Evolutionary conservation across 2,888 invertebrate species (phyloP), one percentile per base, ranked within the genome.

Genomic region (Cloeon dipterum): DNA sequence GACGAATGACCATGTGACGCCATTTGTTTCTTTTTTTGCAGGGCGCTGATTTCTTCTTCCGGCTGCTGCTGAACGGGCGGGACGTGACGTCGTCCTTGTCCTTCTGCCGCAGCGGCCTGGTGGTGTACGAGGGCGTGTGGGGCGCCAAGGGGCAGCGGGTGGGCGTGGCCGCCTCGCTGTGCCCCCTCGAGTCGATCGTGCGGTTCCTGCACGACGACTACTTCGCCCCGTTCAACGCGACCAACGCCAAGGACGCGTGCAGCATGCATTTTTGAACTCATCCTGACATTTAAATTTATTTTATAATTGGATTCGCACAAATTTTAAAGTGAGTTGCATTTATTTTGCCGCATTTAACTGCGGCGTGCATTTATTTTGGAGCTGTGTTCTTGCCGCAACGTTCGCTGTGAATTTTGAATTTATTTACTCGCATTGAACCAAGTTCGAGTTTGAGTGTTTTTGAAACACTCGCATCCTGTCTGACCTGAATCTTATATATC

Each of bases 141-240:
- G n/a, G n/a, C n/a, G n/a, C n/a, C n/a, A n/a, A n/a, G n/a, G 29
- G 29, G 5, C 29, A 29, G n/a, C n/a, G 16, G 7, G 16, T 14
- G n/a, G 7, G 13, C 14, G 16, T 14, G 16, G 29, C n/a, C n/a
- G 29, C 29, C 7, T 14, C 72, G 50, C 54, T 82, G 2, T 89
- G 88, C 56, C 77, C 81, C 3, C 78, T 89, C 44, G 85, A 86
- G 53, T 75, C 75, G 50, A 83, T 89, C 42, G 74, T 83, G 8
- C 62, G 86, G 42, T 88, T 85, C 55, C 66, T 88, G 42, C 82
- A 85, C 46, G 82, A 82, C 46, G 81, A 85, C 56, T 86, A 85
- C 53, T 83, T 89, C 50, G 59, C 68, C 11, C 63, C 68, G 37
- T 72, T 88, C 47, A 86, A 86, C 53, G 75, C 74, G n/a, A 81